These are phyloP conservation scores for Dolomedes plantarius DNA, from an alignment of 2,888 invertebrate genomes.

Conservation along the genomic window DNA sequence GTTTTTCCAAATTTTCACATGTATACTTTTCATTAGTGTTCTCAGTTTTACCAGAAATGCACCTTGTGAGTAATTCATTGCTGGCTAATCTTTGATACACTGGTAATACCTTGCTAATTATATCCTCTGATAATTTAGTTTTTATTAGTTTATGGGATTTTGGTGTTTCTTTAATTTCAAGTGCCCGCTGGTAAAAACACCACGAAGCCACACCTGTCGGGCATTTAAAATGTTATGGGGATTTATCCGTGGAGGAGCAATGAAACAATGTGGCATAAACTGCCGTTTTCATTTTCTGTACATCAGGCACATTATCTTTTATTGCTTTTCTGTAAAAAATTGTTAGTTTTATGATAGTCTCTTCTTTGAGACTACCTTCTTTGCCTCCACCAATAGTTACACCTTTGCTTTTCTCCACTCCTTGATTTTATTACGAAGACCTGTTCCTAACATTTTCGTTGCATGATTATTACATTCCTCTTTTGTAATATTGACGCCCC, in stretches of 20 bases:
- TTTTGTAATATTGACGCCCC: not conserved
- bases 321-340: conserved; percentile 1
- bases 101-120: too few relatives aligned
- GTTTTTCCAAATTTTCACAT: too few relatives aligned
- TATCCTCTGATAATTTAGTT: too few relatives aligned
- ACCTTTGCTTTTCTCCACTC: not conserved
- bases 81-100: too few relatives aligned
- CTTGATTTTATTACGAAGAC: not conserved
- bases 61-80: too few relatives aligned
- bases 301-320: not conserved
- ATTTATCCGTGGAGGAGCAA: not conserved
- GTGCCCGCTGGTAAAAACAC: not conserved
- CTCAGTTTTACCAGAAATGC: too few relatives aligned
- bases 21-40: too few relatives aligned
- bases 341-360: not conserved
- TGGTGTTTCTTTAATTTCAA: not conserved
- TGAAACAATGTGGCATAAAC: not conserved
- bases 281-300: not conserved
- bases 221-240: not conserved
- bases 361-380: not conserved
- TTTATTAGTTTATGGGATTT: not conserved
- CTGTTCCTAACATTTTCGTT: not conserved
- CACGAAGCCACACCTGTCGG: not conserved
- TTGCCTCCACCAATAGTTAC: not conserved
- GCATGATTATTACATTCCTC: conserved; percentile 7